Conservation (phyloP, 2,888 invertebrate genomes). For the Pristionchus maxplancki region DNA sequence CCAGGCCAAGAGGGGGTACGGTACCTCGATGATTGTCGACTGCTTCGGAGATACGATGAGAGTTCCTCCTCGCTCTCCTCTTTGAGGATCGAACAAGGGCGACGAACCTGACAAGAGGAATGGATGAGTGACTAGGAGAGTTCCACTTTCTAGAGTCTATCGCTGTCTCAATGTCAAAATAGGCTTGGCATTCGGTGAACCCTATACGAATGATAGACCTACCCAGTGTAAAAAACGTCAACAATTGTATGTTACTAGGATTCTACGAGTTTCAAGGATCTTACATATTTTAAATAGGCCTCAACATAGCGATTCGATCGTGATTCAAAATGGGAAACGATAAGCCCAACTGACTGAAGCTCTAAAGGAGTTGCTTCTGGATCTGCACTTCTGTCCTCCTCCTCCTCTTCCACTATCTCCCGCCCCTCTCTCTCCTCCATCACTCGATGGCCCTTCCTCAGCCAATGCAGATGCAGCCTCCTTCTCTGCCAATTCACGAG, state of each 20-base stretch:
- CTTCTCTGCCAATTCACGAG: constrained; percentile 47
- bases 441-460: constrained; percentile 11
- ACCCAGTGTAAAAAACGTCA: too few relatives aligned
- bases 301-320: too few relatives aligned
- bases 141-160: not conserved
- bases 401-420: not conserved
- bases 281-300: too few relatives aligned
- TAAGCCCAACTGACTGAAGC: not conserved
- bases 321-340: too few relatives aligned
- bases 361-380: constrained; percentile 21
- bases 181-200: too few relatives aligned
- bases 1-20: not conserved
- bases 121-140: not conserved
- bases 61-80: constrained; percentile 91
- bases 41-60: constrained; percentile 74
- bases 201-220: too few relatives aligned
- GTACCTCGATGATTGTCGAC: constrained; percentile 75
- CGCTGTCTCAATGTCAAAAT: too few relatives aligned
- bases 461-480: not conserved
- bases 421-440: constrained; percentile 34
- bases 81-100: constrained; percentile 91
- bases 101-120: constrained; percentile 47
- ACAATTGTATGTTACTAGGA: too few relatives aligned
- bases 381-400: constrained; percentile 28
- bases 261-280: too few relatives aligned